Evolutionary conservation across 2,113 vertebrate genomes (phyloP), one percentile per base, ranked within the genome.

Genomic region (Okapia johnstoni): DNA sequence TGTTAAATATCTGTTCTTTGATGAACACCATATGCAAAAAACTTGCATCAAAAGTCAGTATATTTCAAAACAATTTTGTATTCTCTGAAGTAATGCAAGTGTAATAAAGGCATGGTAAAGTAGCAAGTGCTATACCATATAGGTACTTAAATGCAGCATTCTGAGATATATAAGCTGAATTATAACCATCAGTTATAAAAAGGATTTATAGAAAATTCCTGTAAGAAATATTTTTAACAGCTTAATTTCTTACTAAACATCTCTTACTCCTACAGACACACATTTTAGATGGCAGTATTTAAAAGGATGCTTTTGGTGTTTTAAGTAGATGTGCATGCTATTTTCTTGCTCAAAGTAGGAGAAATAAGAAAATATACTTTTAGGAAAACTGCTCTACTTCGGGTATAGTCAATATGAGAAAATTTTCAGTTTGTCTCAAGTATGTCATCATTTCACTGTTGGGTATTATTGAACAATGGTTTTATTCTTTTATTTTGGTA

Each of bases 151-250:
- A 80, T 25, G 10, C 3, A 61, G 43, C 5, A 55, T 28, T 63
- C 63, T 60, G 52, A 90, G 36, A 90, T 90, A 40, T 10, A 48
- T 2, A 58, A 61, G 54, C 66, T 40, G 36, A 73, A 73, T 73
- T 73, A 73, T 40, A 40, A 43, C 83, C 28, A 81, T 61, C 57
- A 89, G 46, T 95, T 85, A 79, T 48, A 89, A 92, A 79, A 58
- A 81, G 11, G 73, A 63, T 73, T 85, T 92, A 66, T 54, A 50
- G 48, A 77, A 88, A 85, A 83, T 9, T 73, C 7, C 61, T 91
- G 48, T 54, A 91, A 87, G 46, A 89, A 80, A 85, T 92, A 92
- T 91, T 57, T 95, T 87, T 83, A 92, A 76, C 26, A 83, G 33
- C 52, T 88, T 43, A 88, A 73, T 85, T 93, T 96, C 30, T 92